A percentile compares a stretch with the other conserved stretches of the same genome.
Conservation (phyloP, 2,113 vertebrate species). For the Colaptes auratus region DNA sequence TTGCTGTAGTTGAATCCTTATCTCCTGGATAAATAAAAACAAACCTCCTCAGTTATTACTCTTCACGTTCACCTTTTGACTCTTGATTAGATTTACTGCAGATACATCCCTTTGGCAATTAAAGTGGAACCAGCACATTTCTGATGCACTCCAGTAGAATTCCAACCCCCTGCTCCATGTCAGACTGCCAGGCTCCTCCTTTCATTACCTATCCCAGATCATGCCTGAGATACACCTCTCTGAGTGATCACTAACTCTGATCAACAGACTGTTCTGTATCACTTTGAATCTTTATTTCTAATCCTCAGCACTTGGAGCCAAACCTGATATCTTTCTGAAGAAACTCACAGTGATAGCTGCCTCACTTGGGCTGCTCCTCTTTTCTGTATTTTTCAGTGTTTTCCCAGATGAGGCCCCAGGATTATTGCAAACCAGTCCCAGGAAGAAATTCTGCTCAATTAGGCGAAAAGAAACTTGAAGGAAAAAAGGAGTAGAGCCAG, state of each 20-base stretch:
- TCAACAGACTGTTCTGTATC: not conserved
- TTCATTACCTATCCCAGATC: not conserved
- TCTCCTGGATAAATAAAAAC: constrained; percentile 59
- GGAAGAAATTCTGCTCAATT: constrained; percentile 75
- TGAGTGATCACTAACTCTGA: not conserved
- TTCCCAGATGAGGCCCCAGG: constrained; percentile 70
- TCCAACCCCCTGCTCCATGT: not conserved
- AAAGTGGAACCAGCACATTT: constrained; percentile 27
- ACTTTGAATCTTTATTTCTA: not conserved
- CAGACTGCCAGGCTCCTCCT: not conserved
- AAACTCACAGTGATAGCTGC: not conserved
- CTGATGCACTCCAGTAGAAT: not conserved
- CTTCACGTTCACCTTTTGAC: constrained; percentile 59
- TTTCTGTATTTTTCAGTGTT: constrained; percentile 43
- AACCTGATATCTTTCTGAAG: not conserved
- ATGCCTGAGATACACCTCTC: not conserved
- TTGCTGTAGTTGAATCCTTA: constrained; percentile 34
- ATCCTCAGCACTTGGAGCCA: not conserved
- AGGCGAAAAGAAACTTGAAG: constrained; percentile 74
- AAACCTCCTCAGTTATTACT: constrained; percentile 35
- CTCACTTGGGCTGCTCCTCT: not conserved
- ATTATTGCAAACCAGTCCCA: constrained; percentile 71
- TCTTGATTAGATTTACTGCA: constrained; percentile 54
- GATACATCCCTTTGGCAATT: constrained; percentile 36
- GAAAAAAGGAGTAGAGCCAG: constrained; percentile 69